Conservation (phyloP, 2,888 invertebrate genomes). For the Ryuthela nishihirai region DNA sequence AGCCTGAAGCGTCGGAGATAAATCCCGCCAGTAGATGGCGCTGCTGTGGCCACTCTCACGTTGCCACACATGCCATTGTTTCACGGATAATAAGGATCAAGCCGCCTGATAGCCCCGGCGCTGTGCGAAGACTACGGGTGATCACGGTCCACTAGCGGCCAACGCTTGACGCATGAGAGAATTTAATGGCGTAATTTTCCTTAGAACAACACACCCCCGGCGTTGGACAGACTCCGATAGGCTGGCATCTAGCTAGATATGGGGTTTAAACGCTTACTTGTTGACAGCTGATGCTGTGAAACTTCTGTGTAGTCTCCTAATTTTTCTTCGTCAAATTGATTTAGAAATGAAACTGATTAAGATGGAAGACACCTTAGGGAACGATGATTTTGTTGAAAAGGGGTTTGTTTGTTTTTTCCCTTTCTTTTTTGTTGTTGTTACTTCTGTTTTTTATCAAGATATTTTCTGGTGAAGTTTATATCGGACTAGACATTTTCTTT, state of each 20-base stretch:
- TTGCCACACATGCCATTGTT: constrained; percentile 30
- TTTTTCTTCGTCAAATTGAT: no score
- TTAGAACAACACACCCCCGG: constrained; percentile 37
- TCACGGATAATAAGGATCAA: constrained; percentile 34
- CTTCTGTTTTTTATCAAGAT: no score
- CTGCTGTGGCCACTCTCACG: no score
- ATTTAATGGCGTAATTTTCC: constrained; percentile 36
- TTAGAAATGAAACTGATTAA: no score
- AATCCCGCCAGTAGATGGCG: constrained; percentile 25
- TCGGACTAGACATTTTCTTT: no score
- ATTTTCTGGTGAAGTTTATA: no score
- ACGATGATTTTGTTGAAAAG: no score
- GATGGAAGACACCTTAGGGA: no score
- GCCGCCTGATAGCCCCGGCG: constrained; percentile 24
- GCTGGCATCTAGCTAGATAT: constrained; percentile 31
- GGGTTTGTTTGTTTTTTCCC: no score
- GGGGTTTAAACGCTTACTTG: constrained; percentile 37
- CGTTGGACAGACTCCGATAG: constrained; percentile 17
- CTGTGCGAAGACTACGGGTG: constrained; percentile 19
- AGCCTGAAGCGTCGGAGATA: constrained; percentile 32
- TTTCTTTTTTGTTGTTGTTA: no score
- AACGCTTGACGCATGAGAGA: constrained; percentile 23
- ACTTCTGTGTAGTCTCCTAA: no score
- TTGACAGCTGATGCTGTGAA: constrained; percentile 35
- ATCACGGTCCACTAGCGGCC: no score